A percentile compares a stretch with the other conserved stretches of the same genome.
phyloP scores from a whole-genome alignment of 2,888 invertebrate species.

The Pilophorus perplexus region DNA sequence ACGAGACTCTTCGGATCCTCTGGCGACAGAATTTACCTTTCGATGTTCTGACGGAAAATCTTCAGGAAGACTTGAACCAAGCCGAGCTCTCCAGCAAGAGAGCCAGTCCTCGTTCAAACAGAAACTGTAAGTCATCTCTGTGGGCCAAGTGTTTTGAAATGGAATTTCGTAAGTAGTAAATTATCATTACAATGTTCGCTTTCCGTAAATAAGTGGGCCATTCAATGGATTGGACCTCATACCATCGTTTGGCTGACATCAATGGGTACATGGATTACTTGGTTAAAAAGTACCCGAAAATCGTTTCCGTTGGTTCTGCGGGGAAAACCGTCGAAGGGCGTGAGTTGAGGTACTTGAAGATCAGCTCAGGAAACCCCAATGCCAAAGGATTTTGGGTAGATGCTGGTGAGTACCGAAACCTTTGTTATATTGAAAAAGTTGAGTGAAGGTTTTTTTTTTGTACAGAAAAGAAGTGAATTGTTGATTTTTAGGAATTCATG shows the following conservation, averaged over 20 bases:
- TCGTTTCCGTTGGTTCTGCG: constrained; percentile 69
- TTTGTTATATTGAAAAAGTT: not conserved
- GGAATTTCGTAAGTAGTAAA: too few relatives aligned
- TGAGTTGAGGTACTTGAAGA: constrained; percentile 63
- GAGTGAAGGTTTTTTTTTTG: not conserved
- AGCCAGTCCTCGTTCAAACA: too few relatives aligned
- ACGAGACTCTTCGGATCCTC: constrained; percentile 46
- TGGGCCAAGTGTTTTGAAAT: too few relatives aligned
- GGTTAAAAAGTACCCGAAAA: constrained; percentile 66
- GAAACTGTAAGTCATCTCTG: too few relatives aligned
- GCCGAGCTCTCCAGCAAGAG: too few relatives aligned
- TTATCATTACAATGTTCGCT: too few relatives aligned
- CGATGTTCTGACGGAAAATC: constrained; percentile 6
- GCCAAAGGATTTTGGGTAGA: constrained; percentile 55
- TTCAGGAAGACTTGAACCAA: constrained; percentile 7
- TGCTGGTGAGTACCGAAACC: constrained; percentile 52
- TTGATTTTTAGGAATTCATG: constrained; percentile 64
- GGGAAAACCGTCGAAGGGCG: constrained; percentile 72
- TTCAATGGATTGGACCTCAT: constrained; percentile 72
- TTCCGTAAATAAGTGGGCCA: too few relatives aligned
- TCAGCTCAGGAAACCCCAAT: constrained; percentile 49
- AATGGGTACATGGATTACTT: constrained; percentile 70
- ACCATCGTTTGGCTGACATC: constrained; percentile 67
- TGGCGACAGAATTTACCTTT: not conserved
- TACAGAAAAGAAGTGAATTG: not conserved